Conservation (phyloP, 2,888 invertebrate genomes). For the Allolobophora icterica region DNA sequence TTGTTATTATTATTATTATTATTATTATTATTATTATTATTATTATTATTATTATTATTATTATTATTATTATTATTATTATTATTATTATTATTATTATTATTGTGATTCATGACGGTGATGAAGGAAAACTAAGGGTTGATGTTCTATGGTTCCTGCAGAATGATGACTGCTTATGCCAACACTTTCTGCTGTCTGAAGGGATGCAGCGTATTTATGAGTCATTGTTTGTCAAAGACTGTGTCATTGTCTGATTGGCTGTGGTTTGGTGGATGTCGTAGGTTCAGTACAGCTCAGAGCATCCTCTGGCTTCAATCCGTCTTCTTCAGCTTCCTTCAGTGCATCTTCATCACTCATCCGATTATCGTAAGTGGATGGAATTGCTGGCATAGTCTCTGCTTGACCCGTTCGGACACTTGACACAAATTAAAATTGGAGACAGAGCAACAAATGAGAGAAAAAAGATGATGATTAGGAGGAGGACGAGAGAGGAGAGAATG, state of each 20-base stretch:
- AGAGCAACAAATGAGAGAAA: neutral
- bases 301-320: conserved; percentile 62
- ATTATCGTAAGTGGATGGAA: conserved; percentile 54
- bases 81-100: no score
- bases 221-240: neutral
- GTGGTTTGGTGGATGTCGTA: conserved; percentile 45
- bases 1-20: no score
- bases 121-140: no score
- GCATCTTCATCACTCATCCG: conserved; percentile 63
- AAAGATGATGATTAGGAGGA: no score
- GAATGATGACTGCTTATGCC: neutral
- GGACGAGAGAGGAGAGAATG: neutral
- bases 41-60: no score
- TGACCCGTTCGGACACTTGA: neutral
- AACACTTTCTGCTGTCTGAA: neutral
- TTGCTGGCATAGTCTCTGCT: neutral
- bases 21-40: no score
- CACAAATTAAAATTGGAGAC: no score
- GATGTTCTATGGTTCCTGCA: neutral
- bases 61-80: no score
- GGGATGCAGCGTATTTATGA: neutral
- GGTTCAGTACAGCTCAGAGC: conserved; percentile 60
- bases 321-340: conserved; percentile 62
- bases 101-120: no score
- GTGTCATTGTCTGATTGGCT: neutral